phyloP scores from a whole-genome alignment of 2,113 vertebrate genomes.

The Pollimyrus isidori region DNA sequence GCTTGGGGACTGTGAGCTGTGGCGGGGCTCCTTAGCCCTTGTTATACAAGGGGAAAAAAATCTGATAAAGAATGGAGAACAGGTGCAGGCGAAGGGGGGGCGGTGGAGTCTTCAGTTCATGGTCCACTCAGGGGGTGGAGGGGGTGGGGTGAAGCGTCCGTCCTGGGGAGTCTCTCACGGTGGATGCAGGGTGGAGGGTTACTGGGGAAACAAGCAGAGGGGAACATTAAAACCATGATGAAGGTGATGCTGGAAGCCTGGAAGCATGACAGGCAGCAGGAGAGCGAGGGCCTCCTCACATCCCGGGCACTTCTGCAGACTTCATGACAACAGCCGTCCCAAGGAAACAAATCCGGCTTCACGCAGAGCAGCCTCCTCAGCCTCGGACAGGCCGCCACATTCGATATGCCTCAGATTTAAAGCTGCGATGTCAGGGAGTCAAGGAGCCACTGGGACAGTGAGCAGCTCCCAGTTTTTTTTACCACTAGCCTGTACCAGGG shows the following conservation, averaged over 20 bases:
- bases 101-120: slow-evolving; percentile 15
- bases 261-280: background rate
- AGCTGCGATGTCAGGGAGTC: background rate
- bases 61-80: background rate
- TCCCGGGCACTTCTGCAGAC: background rate
- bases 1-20: slow-evolving; percentile 30
- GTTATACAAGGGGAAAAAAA: background rate
- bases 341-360: background rate
- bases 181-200: background rate
- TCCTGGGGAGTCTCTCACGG: background rate
- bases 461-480: background rate
- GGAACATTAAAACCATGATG: background rate
- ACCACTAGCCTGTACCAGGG: background rate
- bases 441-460: background rate
- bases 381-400: background rate
- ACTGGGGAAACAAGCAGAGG: slow-evolving; percentile 1
- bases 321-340: background rate
- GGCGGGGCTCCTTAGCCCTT: background rate
- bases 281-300: background rate
- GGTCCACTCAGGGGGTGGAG: background rate
- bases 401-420: background rate
- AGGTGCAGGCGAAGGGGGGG: background rate
- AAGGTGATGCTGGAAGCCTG: background rate
- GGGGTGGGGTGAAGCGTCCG: background rate
- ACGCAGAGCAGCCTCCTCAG: background rate